phyloP scores from a whole-genome alignment of 1,140 invertebrate species.

The Leucophenga varia region DNA sequence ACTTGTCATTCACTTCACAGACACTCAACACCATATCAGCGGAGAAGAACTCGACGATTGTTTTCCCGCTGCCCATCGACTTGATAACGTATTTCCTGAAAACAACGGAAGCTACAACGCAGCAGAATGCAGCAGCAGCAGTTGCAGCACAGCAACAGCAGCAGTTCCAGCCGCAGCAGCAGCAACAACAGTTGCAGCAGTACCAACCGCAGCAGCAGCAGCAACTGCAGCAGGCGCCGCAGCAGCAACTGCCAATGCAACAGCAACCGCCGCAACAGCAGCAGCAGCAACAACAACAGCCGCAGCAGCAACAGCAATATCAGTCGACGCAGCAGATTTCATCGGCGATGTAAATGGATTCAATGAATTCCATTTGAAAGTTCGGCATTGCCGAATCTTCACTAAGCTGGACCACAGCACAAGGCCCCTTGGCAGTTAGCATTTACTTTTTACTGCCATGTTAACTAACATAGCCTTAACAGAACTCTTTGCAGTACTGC shows the following conservation, averaged over 20 bases:
- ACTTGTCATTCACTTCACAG: conserved; percentile 58
- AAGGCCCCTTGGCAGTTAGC: no score
- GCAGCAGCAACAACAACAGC: conserved; percentile 12
- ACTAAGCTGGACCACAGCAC: no score
- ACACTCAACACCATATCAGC: conserved; percentile 93
- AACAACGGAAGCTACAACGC: conserved; percentile 26
- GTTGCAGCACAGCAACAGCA: conserved; percentile 24
- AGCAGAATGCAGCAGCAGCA: conserved; percentile 27
- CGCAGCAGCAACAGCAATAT: conserved; percentile 26
- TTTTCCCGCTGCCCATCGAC: conserved; percentile 94
- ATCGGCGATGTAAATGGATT: conserved; percentile 42
- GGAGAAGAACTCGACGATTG: conserved; percentile 97
- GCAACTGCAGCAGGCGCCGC: conserved; percentile 25
- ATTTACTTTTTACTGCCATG: no score
- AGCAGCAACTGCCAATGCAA: conserved; percentile 23
- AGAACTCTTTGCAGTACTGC: no score
- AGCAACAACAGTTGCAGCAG: conserved; percentile 19
- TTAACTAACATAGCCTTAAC: no score
- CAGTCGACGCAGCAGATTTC: conserved; percentile 31
- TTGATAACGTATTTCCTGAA: conserved; percentile 77
- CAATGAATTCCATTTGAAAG: no score
- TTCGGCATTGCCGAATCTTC: no score
- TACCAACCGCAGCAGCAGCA: conserved; percentile 25
- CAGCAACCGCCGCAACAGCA: no score
- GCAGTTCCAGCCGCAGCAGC: conserved; percentile 17